phyloP scores from a whole-genome alignment of 1,140 invertebrate species.

The Leptoteleia sp. region DNA sequence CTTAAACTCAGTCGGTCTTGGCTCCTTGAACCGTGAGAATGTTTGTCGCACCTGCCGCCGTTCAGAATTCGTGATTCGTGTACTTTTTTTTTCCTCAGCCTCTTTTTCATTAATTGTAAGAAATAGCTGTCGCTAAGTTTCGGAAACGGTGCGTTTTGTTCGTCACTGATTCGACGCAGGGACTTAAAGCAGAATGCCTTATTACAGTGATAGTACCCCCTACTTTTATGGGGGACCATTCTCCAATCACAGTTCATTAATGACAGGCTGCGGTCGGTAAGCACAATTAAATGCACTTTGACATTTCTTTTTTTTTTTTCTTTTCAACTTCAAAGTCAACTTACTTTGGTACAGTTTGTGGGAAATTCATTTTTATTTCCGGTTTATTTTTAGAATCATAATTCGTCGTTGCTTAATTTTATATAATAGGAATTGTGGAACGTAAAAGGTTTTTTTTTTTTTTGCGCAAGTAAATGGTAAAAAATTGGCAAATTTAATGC shows the following conservation, averaged over 20 bases:
- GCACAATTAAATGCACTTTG: constrained; percentile 27
- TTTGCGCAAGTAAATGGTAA: too few relatives aligned
- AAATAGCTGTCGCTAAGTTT: neutral
- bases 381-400: constrained; percentile 28
- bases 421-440: too few relatives aligned
- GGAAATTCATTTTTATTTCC: too few relatives aligned
- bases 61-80: constrained; percentile 42
- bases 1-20: constrained; percentile 80
- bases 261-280: constrained; percentile 79
- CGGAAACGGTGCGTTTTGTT: neutral
- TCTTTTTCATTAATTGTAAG: neutral
- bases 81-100: constrained; percentile 13
- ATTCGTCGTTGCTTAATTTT: neutral
- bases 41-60: constrained; percentile 73
- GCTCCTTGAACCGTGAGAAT: constrained; percentile 80
- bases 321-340: constrained; percentile 1
- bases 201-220: constrained; percentile 73
- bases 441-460: too few relatives aligned
- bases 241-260: constrained; percentile 78
- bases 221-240: constrained; percentile 76
- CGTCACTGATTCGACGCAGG: neutral
- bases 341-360: too few relatives aligned
- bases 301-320: constrained; percentile 3
- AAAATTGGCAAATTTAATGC: too few relatives aligned
- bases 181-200: constrained; percentile 70